These are phyloP conservation scores for Zaprionus tsacasi DNA, from an alignment of 1,140 invertebrate species.

Conservation along the genomic window DNA sequence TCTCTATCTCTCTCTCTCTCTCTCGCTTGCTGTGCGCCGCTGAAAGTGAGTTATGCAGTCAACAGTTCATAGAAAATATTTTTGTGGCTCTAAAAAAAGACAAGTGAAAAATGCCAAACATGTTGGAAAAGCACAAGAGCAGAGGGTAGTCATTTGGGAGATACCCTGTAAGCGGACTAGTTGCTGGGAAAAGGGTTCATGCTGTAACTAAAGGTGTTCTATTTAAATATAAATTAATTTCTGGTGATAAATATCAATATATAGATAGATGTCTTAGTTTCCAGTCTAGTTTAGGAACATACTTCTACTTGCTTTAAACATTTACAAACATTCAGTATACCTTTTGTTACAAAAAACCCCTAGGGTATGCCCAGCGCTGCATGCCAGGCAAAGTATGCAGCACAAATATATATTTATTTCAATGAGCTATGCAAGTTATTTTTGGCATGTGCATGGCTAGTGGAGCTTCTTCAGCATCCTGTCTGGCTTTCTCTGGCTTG, in stretches of 20 bases:
- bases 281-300: too few relatives aligned
- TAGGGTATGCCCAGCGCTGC: not conserved
- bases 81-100: slow-evolving; percentile 33
- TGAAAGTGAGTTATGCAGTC: slow-evolving; percentile 79
- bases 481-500: slow-evolving; percentile 26
- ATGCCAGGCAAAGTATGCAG: slow-evolving; percentile 31
- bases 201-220: not conserved
- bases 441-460: slow-evolving; percentile 30
- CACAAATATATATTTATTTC: slow-evolving; percentile 64
- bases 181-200: not conserved
- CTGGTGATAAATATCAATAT: too few relatives aligned
- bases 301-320: not conserved
- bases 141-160: not conserved
- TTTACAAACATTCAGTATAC: not conserved
- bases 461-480: not conserved
- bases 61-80: slow-evolving; percentile 77
- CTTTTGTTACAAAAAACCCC: not conserved
- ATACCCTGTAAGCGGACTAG: not conserved
- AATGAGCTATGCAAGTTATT: slow-evolving; percentile 64
- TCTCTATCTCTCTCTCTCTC: not conserved
- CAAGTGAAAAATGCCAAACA: slow-evolving; percentile 13
- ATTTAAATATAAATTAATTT: not conserved
- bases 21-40: not conserved
- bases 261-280: too few relatives aligned
- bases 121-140: not conserved